Evolutionary conservation across 2,113 vertebrate species (phyloP).

Genomic region (Epinephelus cyanopodus): DNA sequence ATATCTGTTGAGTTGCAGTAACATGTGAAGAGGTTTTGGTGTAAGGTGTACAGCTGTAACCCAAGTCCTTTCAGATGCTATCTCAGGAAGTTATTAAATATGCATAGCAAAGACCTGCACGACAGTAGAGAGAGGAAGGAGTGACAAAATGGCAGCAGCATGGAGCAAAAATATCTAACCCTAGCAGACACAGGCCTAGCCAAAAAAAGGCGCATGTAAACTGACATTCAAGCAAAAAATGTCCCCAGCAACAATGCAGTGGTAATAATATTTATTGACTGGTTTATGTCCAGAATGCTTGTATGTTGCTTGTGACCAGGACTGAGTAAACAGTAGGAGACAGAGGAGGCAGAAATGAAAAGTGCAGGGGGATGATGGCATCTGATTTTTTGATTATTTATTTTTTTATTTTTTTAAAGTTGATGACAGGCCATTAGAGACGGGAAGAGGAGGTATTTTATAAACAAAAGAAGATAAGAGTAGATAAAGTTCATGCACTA

Average conservation of each 20-base stretch:
- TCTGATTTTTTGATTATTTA: too few relatives aligned
- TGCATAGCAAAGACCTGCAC: slow-evolving; percentile 65
- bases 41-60: slow-evolving; percentile 61
- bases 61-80: slow-evolving; percentile 55
- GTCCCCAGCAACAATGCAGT: neutral
- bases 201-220: neutral
- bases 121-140: slow-evolving; percentile 39
- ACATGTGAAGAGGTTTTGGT: slow-evolving; percentile 22
- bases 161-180: slow-evolving; percentile 34
- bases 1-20: neutral
- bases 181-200: neutral
- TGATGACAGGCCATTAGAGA: neutral
- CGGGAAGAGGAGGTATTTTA: neutral
- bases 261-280: neutral
- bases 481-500: neutral
- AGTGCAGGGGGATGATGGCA: neutral
- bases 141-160: slow-evolving; percentile 62
- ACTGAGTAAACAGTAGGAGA: neutral
- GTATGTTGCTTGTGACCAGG: neutral
- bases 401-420: neutral
- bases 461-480: neutral
- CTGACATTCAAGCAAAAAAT: neutral
- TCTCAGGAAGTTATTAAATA: slow-evolving; percentile 79
- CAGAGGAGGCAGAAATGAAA: neutral
- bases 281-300: neutral